Conservation (phyloP, 2,113 vertebrate species). For the Microcebus jonahi region DNA sequence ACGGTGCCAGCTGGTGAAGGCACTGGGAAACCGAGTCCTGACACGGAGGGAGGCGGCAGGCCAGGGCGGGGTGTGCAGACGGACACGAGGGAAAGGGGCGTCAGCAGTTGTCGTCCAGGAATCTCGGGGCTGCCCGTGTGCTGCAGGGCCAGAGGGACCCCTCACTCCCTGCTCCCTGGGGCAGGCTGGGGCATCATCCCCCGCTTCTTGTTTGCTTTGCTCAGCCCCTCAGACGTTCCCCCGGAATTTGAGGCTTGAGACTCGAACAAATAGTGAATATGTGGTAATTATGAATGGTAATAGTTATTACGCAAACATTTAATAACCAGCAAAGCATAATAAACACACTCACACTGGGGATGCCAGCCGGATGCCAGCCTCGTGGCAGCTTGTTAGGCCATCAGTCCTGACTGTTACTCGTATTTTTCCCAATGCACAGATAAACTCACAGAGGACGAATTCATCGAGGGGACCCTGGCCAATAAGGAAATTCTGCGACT, state of each 20-base stretch:
- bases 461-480: slow-evolving; percentile 92
- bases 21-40: background rate
- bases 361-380: background rate
- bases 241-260: background rate
- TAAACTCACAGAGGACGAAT: slow-evolving; percentile 93
- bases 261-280: background rate
- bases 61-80: accelerated
- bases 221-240: background rate
- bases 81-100: background rate
- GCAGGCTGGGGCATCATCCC: accelerated
- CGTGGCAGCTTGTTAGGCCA: background rate
- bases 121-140: background rate
- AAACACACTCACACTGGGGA: accelerated
- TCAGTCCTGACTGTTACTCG: background rate
- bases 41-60: background rate
- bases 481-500: slow-evolving; percentile 93
- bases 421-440: slow-evolving; percentile 79
- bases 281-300: background rate
- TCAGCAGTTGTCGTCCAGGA: background rate
- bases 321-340: background rate
- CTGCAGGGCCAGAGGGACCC: background rate
- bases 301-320: background rate
- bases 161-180: background rate
- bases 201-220: background rate
- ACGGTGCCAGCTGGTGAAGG: background rate